phyloP scores from a whole-genome alignment of 2,888 invertebrate genomes.

The Orthosia gothica region DNA sequence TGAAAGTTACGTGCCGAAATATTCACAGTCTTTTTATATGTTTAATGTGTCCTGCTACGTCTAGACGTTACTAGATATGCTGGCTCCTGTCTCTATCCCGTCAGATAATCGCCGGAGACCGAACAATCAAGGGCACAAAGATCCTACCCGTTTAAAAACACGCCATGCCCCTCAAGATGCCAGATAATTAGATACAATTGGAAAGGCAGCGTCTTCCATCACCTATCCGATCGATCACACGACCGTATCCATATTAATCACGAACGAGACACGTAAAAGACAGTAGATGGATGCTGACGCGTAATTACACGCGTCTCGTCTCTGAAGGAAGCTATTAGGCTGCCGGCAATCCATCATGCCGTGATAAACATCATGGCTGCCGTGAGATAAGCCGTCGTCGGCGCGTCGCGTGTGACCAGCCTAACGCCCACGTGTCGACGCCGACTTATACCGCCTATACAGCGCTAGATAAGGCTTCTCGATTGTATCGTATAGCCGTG shows the following conservation, averaged over 20 bases:
- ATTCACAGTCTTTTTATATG: background rate
- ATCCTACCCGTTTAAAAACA: background rate
- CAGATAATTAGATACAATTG: slow-evolving; percentile 36
- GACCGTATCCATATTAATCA: slow-evolving; percentile 59
- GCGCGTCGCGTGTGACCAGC: slow-evolving; percentile 67
- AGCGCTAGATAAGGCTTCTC: slow-evolving; percentile 61
- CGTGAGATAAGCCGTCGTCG: slow-evolving; percentile 68
- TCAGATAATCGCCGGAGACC: background rate
- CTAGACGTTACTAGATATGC: background rate
- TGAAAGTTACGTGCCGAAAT: background rate
- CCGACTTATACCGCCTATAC: slow-evolving; percentile 60
- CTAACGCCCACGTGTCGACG: slow-evolving; percentile 66
- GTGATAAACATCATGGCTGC: slow-evolving; percentile 81
- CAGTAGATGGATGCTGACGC: slow-evolving; percentile 64
- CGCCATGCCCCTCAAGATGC: background rate
- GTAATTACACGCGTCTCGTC: slow-evolving; percentile 66
- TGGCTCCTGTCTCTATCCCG: background rate
- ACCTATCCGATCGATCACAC: slow-evolving; percentile 51
- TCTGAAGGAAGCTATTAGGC: slow-evolving; percentile 73
- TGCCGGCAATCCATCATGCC: slow-evolving; percentile 78
- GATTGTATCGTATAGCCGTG: slow-evolving; percentile 54
- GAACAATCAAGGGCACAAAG: background rate
- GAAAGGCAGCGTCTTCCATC: slow-evolving; percentile 34
- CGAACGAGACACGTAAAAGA: slow-evolving; percentile 56
- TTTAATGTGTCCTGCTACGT: background rate